These are phyloP conservation scores for Propithecus deckenii DNA, from an alignment of 2,797 vertebrate species.

Conservation along the genomic window DNA sequence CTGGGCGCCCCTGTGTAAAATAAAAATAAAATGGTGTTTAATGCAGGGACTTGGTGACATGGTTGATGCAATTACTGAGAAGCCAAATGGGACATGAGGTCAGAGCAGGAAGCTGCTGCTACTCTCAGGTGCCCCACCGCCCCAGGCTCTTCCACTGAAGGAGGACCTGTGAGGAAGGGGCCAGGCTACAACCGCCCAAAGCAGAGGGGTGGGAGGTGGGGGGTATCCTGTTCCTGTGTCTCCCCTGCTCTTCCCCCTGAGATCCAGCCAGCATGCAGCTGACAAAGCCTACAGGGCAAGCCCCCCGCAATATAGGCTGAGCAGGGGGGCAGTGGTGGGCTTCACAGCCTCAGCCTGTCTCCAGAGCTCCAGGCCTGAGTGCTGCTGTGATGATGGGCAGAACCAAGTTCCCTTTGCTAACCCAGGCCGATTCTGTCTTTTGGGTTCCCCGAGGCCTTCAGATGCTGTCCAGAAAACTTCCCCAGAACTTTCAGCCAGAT, in stretches of 20 bases:
- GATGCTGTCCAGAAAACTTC: not conserved
- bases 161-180: not conserved
- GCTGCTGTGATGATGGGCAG: not conserved
- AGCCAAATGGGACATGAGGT: not conserved
- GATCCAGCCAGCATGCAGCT: not conserved
- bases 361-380: not conserved
- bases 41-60: not conserved
- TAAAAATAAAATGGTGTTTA: not conserved
- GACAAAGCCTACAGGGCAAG: not conserved
- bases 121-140: not conserved
- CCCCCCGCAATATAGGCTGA: fast-evolving
- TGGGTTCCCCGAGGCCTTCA: not conserved
- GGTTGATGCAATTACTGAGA: not conserved
- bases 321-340: not conserved
- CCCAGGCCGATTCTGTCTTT: not conserved
- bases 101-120: not conserved
- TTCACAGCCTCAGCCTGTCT: not conserved
- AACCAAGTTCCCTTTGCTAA: not conserved
- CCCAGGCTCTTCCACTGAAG: not conserved
- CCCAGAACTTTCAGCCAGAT: not conserved
- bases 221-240: not conserved
- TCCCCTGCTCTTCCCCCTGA: not conserved
- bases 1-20: no score
- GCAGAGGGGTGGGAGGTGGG: not conserved
- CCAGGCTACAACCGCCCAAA: not conserved